A percentile compares a stretch with the other conserved stretches of the same genome.
Evolutionary conservation across 1,140 invertebrate species (phyloP).

Genomic region (Octopus sinensis): DNA sequence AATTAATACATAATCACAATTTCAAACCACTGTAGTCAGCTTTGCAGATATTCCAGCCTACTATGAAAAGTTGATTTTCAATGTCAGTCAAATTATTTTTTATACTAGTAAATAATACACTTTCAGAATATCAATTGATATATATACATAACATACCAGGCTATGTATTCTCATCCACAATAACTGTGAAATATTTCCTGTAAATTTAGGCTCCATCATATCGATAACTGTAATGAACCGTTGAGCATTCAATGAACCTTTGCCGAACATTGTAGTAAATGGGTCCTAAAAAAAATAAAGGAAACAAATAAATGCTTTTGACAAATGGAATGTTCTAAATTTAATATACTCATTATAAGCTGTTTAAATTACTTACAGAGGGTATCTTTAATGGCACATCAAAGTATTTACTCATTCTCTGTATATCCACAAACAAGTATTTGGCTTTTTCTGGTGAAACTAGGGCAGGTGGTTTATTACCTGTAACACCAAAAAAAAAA

Average conservation of each 20-base stretch:
- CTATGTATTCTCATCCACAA: constrained; percentile 54
- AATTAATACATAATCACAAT: too few species aligned
- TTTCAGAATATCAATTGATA: too few species aligned
- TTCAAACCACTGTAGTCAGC: too few species aligned
- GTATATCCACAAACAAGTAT: constrained; percentile 55
- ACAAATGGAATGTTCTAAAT: too few species aligned
- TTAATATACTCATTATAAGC: background rate
- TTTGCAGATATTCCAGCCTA: too few species aligned
- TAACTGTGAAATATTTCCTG: constrained; percentile 51
- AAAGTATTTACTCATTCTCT: constrained; percentile 47
- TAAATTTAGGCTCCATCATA: constrained; percentile 40
- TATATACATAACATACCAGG: constrained; percentile 30
- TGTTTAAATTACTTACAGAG: constrained; percentile 34
- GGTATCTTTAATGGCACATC: constrained; percentile 53
- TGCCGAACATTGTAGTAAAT: constrained; percentile 36
- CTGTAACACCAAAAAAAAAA: constrained; percentile 27
- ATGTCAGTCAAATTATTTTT: too few species aligned
- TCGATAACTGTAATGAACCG: constrained; percentile 56
- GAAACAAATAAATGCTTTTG: background rate
- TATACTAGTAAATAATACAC: too few species aligned
- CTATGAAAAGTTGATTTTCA: too few species aligned
- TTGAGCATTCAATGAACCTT: constrained; percentile 50
- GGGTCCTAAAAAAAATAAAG: constrained; percentile 14
- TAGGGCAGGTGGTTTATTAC: constrained; percentile 51
- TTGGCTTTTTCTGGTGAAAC: constrained; percentile 48